Evolutionary conservation across 2,113 vertebrate genomes (phyloP).

Genomic region (Clarias batrachus): DNA sequence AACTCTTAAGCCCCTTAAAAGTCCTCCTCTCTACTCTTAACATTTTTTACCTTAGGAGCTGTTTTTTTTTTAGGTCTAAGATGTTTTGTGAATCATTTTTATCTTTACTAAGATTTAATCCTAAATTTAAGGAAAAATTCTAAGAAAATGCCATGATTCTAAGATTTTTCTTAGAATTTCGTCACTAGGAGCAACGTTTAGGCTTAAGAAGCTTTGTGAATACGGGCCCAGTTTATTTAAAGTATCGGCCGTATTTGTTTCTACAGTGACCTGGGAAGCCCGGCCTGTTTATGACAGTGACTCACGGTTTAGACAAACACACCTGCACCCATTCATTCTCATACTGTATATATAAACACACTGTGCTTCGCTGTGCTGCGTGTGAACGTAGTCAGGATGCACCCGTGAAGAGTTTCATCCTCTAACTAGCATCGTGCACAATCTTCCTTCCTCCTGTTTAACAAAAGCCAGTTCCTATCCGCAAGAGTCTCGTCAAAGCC

Average conservation of each 20-base stretch:
- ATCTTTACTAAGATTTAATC: too few relatives aligned
- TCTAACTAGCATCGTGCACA: slow-evolving; percentile 6
- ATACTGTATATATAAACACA: slow-evolving; percentile 42
- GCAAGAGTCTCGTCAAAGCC: slow-evolving; percentile 43
- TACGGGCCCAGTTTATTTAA: too few relatives aligned
- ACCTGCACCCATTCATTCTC: neutral
- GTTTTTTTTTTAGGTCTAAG: too few relatives aligned
- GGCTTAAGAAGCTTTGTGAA: too few relatives aligned
- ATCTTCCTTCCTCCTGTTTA: slow-evolving; percentile 38
- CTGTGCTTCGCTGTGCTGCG: neutral
- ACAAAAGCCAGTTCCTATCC: slow-evolving; percentile 37
- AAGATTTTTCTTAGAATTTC: too few relatives aligned
- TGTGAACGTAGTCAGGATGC: slow-evolving; percentile 58
- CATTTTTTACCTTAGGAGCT: too few relatives aligned
- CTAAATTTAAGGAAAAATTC: too few relatives aligned
- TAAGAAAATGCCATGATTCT: too few relatives aligned
- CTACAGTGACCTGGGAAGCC: neutral
- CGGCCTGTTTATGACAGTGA: neutral
- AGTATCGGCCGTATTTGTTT: neutral
- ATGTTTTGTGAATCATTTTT: too few relatives aligned
- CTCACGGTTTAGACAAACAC: neutral
- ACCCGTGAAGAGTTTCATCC: slow-evolving; percentile 54
- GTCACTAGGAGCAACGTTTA: too few relatives aligned
- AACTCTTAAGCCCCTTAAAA: too few relatives aligned
- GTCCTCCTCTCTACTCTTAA: too few relatives aligned